Evolutionary conservation across 2,888 invertebrate species (phyloP), one percentile per base, ranked within the genome.

Genomic region (Gymnocheta viridis): DNA sequence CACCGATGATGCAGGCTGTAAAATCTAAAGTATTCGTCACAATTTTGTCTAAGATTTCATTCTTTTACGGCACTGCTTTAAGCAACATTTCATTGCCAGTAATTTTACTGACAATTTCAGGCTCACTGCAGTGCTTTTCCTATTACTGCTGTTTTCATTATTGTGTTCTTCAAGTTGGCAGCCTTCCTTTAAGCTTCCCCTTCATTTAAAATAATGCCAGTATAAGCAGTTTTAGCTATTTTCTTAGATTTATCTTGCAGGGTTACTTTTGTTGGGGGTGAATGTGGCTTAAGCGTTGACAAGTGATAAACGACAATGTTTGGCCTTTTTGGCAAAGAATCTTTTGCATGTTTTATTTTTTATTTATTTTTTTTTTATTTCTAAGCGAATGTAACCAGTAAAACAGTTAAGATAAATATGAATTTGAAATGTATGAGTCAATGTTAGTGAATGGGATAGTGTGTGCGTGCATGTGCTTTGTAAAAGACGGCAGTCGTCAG

Each of bases 231-330:
- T 67, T 7, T 9, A 32, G 19, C 3, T 27, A 38, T 60, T 69
- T n/a, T 47, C 17, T 12, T 2, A 24, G 5, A 38, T 10, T 24
- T n/a, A 56, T 32, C 44, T 32, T 32, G 24, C 44, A 17, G 2
- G 10, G 14, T 17, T 70, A 1, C 29, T 80, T 27, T 60, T 51
- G 41, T 64, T 76, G 67, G 27, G 72, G 66, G 62, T 69, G 76
- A 72, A 72, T 72, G 72, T 77, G 80, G 49, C 66, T 83, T 74
- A 79, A 58, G 41, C 29, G 72, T 54, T 47, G 80, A 77, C 72
- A 80, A 80, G 80, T 83, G 83, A 83, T 54, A 80, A 84, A 76
- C 60, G 80, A 72, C 60, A 80, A 70, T 80, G 60, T 69, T 69
- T 78, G 69, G 78, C 73, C 78, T 67, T 84, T 84, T 84, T 80